phyloP scores from a whole-genome alignment of 2,888 invertebrate species.

The Lacanobia wlatinum region DNA sequence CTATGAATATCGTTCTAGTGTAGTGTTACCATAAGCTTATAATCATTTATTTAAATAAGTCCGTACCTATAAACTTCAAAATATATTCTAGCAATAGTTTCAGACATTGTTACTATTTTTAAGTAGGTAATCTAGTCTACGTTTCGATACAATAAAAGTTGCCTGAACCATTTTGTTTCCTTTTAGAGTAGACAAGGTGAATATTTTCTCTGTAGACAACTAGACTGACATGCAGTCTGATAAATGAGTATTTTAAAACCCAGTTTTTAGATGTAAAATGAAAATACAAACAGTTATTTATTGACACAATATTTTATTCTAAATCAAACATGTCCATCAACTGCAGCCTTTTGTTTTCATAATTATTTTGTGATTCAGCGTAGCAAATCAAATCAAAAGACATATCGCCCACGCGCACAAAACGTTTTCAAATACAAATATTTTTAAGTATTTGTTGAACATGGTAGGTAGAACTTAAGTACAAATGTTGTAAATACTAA shows the following conservation, averaged over 20 bases:
- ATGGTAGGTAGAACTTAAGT: too few species aligned
- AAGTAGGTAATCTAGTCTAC: neutral
- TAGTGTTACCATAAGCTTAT: neutral
- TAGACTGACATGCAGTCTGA: neutral
- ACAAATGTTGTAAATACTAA: too few species aligned
- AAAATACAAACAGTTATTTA: conserved; percentile 1
- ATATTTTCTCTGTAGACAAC: neutral
- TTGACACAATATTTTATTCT: neutral
- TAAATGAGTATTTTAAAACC: neutral
- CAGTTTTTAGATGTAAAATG: neutral
- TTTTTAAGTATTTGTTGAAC: too few species aligned
- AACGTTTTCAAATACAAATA: too few species aligned
- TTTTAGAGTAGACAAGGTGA: conserved; percentile 18
- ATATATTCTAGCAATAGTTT: neutral
- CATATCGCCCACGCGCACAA: too few species aligned
- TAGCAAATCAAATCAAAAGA: too few species aligned
- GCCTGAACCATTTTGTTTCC: conserved; percentile 35
- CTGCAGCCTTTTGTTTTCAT: neutral
- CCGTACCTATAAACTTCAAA: neutral
- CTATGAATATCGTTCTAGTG: neutral
- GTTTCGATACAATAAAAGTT: conserved; percentile 42
- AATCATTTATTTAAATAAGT: neutral
- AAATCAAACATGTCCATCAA: neutral
- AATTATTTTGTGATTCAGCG: too few species aligned
- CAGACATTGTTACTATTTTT: neutral